These are phyloP conservation scores for Danio choprae DNA, from an alignment of 2,797 vertebrate species.

Conservation along the genomic window DNA sequence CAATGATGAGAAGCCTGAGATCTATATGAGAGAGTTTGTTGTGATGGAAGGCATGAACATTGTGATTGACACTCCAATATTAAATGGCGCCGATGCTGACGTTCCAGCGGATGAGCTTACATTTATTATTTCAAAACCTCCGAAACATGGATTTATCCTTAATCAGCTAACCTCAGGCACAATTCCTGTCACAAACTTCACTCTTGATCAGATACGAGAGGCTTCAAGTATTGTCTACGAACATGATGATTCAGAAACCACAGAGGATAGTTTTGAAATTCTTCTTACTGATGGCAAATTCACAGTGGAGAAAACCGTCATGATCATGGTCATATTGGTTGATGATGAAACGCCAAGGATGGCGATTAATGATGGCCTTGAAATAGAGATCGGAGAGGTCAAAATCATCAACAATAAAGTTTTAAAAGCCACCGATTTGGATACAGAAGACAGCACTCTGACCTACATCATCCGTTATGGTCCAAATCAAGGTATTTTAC, in stretches of 20 bases:
- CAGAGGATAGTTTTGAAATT: conserved; percentile 88
- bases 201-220: conserved; percentile 90
- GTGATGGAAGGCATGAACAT: conserved; percentile 99
- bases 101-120: conserved; percentile 84
- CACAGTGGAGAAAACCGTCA: conserved; percentile 80
- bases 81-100: conserved; percentile 90
- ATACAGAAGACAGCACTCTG: conserved; percentile 89
- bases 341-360: conserved; percentile 97
- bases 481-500: conserved; percentile 88
- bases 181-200: conserved; percentile 86
- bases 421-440: conserved; percentile 93
- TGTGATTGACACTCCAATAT: conserved; percentile 91
- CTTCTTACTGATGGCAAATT: conserved; percentile 90
- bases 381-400: conserved; percentile 89
- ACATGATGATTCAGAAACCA: conserved; percentile 94
- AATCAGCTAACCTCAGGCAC: conserved; percentile 89
- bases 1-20: conserved; percentile 94
- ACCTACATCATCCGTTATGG: conserved; percentile 88
- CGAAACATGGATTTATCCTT: conserved; percentile 89
- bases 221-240: conserved; percentile 94
- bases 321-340: conserved; percentile 90
- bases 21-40: conserved; percentile 93
- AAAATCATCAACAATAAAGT: conserved; percentile 85
- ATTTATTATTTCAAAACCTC: conserved; percentile 85
- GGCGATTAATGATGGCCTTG: conserved; percentile 93